phyloP scores from a whole-genome alignment of 2,113 vertebrate species.

The Mionectes macconnelli region DNA sequence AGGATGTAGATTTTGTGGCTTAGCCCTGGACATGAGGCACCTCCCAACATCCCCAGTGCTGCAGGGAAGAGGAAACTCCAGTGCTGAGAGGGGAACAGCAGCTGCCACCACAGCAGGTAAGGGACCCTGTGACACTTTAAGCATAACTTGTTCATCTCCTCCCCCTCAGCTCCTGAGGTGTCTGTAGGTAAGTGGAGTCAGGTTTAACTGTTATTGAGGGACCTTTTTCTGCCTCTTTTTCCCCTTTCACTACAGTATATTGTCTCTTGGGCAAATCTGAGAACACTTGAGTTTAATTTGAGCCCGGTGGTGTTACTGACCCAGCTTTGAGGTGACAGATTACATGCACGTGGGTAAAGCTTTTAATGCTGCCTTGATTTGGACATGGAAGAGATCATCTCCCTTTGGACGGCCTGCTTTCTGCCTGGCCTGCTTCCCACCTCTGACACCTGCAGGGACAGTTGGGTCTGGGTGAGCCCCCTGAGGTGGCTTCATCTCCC shows the following conservation, averaged over 20 bases:
- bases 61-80: not conserved
- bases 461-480: not conserved
- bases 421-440: not conserved
- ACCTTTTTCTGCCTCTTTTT: not conserved
- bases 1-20: not conserved
- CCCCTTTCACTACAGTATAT: not conserved
- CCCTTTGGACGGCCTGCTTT: not conserved
- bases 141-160: not conserved
- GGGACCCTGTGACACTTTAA: not conserved
- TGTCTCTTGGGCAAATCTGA: not conserved
- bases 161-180: not conserved
- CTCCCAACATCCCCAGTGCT: not conserved
- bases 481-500: not conserved
- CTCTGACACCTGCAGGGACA: not conserved
- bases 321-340: not conserved
- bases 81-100: not conserved
- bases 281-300: not conserved
- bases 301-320: accelerated
- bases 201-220: not conserved
- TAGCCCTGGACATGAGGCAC: not conserved
- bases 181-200: not conserved
- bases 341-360: not conserved
- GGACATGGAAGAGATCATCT: not conserved
- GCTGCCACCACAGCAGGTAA: not conserved
- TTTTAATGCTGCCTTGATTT: not conserved